phyloP scores from a whole-genome alignment of 1,140 invertebrate genomes.

The Argopecten irradians region DNA sequence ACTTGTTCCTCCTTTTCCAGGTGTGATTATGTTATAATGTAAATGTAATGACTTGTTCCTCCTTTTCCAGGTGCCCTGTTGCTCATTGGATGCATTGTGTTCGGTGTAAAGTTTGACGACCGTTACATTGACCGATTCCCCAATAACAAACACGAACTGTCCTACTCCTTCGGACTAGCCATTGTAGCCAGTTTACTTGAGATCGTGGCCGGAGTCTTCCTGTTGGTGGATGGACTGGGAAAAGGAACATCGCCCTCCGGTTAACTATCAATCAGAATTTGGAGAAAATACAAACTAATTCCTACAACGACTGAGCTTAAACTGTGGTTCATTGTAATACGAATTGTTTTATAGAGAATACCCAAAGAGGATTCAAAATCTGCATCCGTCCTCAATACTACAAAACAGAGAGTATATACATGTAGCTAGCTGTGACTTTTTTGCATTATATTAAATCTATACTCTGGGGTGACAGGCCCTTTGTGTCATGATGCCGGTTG shows the following conservation, averaged over 20 bases:
- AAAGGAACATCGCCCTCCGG: slow-evolving; percentile 30
- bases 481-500: too few relatives aligned
- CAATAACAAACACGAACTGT: background rate
- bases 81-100: slow-evolving; percentile 40
- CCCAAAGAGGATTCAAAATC: background rate
- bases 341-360: background rate
- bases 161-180: slow-evolving; percentile 42
- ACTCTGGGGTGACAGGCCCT: too few relatives aligned
- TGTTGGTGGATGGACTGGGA: slow-evolving; percentile 36
- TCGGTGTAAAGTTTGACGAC: slow-evolving; percentile 35
- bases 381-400: background rate
- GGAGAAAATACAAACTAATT: background rate
- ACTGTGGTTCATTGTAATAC: background rate
- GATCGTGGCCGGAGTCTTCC: slow-evolving; percentile 39
- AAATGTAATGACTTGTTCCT: background rate
- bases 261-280: background rate
- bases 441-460: too few relatives aligned
- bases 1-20: too few relatives aligned
- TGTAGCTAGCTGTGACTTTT: too few relatives aligned
- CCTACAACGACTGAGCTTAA: background rate
- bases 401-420: too few relatives aligned
- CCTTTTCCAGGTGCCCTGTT: slow-evolving; percentile 35
- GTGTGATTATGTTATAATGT: too few relatives aligned
- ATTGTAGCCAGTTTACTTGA: slow-evolving; percentile 33
- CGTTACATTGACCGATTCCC: background rate